Conservation (phyloP, 2,797 vertebrate species). For the Botia almorhae region DNA sequence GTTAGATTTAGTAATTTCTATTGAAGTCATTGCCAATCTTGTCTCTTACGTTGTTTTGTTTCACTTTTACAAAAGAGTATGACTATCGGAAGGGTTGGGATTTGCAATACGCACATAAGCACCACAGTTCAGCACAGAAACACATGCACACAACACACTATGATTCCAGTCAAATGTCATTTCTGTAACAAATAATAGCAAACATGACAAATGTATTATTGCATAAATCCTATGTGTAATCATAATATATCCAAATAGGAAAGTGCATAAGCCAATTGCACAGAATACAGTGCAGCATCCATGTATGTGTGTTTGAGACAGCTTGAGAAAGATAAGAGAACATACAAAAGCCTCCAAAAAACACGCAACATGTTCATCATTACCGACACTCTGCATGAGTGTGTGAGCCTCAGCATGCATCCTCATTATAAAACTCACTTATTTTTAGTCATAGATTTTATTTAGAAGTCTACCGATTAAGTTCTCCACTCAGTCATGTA, state of each 20-base stretch:
- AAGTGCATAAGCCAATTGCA: not conserved
- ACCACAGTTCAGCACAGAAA: not conserved
- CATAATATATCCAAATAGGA: not conserved
- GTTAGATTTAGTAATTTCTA: too few relatives aligned
- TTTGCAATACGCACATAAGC: not conserved
- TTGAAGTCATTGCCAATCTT: too few relatives aligned
- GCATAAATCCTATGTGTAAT: not conserved
- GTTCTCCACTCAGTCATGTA: conserved; percentile 10
- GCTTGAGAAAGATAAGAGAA: conserved; percentile 28
- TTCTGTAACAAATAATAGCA: not conserved
- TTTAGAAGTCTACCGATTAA: conserved; percentile 21
- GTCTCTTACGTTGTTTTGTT: too few relatives aligned
- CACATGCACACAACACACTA: not conserved
- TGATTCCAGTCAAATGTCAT: not conserved
- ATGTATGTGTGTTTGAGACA: not conserved
- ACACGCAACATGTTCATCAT: conserved; percentile 39
- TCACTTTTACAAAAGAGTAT: too few relatives aligned
- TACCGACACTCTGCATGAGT: not conserved
- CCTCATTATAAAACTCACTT: conserved; percentile 30
- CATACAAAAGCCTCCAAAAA: not conserved
- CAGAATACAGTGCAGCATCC: not conserved
- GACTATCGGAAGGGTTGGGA: too few relatives aligned
- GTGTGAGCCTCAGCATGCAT: not conserved
- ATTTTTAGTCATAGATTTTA: conserved; percentile 12
- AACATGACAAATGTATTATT: not conserved